Conservation (phyloP, 2,113 vertebrate species). For the Nycticebus coucang region DNA sequence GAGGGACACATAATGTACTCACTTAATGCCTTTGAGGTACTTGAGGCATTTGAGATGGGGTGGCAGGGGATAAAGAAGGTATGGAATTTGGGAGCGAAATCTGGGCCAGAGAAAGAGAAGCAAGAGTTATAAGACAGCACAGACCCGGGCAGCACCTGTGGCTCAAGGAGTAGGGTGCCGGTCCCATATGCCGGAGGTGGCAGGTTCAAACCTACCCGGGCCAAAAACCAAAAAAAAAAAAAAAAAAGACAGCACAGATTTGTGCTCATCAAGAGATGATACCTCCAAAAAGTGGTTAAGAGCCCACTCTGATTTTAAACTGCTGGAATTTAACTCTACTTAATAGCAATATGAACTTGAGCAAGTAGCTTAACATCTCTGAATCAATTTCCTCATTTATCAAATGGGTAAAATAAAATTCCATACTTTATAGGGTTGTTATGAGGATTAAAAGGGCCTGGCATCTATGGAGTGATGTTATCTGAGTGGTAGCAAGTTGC, state of each 20-base stretch:
- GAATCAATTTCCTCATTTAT: constrained; percentile 32
- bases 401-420: not conserved
- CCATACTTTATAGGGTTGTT: not conserved
- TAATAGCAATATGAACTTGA: not conserved
- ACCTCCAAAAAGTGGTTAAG: not conserved
- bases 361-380: constrained; percentile 2
- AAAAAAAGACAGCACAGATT: not conserved
- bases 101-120: not conserved
- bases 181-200: too few species aligned
- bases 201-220: too few species aligned
- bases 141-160: too few species aligned
- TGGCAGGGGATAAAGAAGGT: not conserved
- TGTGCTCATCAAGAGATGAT: not conserved
- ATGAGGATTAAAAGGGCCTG: not conserved
- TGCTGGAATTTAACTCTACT: not conserved
- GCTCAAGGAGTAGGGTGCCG: too few species aligned
- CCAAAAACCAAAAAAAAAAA: too few species aligned
- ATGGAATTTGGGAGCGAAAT: not conserved
- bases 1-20: not conserved
- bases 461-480: not conserved
- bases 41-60: not conserved
- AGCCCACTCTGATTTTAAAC: not conserved
- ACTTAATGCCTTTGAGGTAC: not conserved
- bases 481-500: not conserved
- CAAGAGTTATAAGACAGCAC: not conserved